These are phyloP conservation scores for Acanthopleura granulata DNA, from an alignment of 2,888 invertebrate species.

Conservation along the genomic window DNA sequence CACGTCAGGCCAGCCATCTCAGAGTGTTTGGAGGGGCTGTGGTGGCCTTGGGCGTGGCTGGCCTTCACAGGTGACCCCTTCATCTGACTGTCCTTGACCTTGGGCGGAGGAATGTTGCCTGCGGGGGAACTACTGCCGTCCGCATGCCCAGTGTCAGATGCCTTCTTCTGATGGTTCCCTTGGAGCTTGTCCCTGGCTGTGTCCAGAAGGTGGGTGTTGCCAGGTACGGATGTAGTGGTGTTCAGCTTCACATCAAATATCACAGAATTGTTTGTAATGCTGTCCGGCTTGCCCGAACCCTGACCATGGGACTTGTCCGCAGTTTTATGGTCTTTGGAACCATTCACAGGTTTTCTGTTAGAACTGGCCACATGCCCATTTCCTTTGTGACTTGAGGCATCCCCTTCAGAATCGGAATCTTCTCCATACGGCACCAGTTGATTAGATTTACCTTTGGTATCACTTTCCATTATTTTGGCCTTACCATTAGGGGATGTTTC, in stretches of 20 bases:
- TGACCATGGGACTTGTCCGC: not conserved
- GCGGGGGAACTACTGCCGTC: constrained; percentile 7
- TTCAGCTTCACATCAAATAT: constrained; percentile 54
- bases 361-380: not conserved
- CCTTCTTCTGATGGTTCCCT: not conserved
- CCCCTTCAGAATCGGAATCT: constrained; percentile 63
- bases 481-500: constrained; percentile 57
- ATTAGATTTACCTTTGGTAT: constrained; percentile 32
- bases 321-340: not conserved
- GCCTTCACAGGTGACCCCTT: constrained; percentile 24
- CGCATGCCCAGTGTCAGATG: not conserved
- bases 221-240: constrained; percentile 59
- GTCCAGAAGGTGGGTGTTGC: constrained; percentile 47
- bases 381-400: constrained; percentile 16
- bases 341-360: not conserved
- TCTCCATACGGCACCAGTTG: constrained; percentile 66
- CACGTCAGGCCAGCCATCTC: constrained; percentile 23
- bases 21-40: constrained; percentile 20
- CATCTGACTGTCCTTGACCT: constrained; percentile 24
- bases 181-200: constrained; percentile 26
- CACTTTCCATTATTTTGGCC: constrained; percentile 48
- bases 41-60: constrained; percentile 3
- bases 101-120: not conserved
- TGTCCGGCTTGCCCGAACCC: no score
- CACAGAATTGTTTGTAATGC: constrained; percentile 23